Evolutionary conservation across 2,113 vertebrate genomes (phyloP).

Genomic region (Alligator mississippiensis): DNA sequence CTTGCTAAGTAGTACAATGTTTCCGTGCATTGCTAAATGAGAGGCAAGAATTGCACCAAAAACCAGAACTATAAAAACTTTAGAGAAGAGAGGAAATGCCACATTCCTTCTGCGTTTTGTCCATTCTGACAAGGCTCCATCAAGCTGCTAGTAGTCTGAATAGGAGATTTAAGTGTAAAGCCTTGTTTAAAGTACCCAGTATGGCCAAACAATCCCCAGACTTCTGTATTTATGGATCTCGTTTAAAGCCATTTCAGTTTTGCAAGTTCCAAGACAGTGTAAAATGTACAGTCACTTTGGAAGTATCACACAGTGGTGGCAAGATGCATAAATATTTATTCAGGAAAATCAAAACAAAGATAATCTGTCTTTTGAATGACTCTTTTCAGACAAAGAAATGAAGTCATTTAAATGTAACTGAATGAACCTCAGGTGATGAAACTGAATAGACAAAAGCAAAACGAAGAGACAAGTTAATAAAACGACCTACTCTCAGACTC

Average conservation of each 20-base stretch:
- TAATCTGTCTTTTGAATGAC: constrained; percentile 31
- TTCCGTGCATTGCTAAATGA: background rate
- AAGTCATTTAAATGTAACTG: constrained; percentile 39
- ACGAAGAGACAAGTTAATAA: constrained; percentile 11
- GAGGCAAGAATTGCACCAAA: background rate
- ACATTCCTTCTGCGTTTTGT: background rate
- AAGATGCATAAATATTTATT: constrained; percentile 31
- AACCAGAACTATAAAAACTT: constrained; percentile 19
- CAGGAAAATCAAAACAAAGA: constrained; percentile 16
- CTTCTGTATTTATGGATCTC: background rate
- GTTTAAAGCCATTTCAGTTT: background rate
- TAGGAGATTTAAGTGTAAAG: constrained; percentile 25
- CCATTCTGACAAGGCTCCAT: constrained; percentile 41
- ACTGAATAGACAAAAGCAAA: background rate
- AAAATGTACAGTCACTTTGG: background rate
- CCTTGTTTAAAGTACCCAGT: background rate
- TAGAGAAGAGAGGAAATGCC: constrained; percentile 29
- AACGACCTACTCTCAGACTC: background rate
- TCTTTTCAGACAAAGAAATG: constrained; percentile 7
- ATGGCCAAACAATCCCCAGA: constrained; percentile 34
- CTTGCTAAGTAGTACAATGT: background rate
- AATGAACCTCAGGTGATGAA: constrained; percentile 4
- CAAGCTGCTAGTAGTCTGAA: constrained; percentile 17
- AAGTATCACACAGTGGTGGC: constrained; percentile 7
- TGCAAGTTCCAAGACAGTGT: background rate